Base-by-base conservation (phyloP, 2,113 vertebrate species). In the Ivindomyrus marchei region DNA sequence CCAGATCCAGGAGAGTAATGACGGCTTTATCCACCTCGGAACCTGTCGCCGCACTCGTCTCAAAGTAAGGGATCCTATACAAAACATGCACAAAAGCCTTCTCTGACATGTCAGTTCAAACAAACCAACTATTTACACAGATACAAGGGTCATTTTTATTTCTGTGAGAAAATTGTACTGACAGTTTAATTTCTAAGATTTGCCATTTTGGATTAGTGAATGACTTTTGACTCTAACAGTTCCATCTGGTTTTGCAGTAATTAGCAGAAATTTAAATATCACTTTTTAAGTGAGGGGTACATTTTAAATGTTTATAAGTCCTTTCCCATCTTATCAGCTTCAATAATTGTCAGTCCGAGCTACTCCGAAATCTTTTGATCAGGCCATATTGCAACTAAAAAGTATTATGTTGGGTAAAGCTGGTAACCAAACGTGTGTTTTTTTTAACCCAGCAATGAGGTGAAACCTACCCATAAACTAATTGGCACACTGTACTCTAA, bases 21-120 rank as follows among this genome's bases (percentile, higher is more conserved):
- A 99, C 97, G 0, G 98, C 96, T 91, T 96, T 96, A 85, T 98
- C 98, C 92, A 99, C 97, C 39, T 97, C 96, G 17, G 95, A 94
- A 0, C 98, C 98, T 0, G 97, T 98, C 0, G 98, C 98, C 0
- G 98, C 98, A 4, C 98, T 99, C 0, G 98, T 98, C 95, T 99
- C 98, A 53, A 98, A 97, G 95, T 99, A 99, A 0, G 97, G 98
- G 89, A 99, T 98, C 89, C 98, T 99, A 89, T 0, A 6, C 39
- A 46, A 31, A 66, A 50, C 10, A 88, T 5, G 49, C 56, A 88
- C 19, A 87, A 5, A 88, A 4, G 13, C 19, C 4, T 7, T 9
- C 56, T 46, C 17, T 31, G 56, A 42, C 13, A 17, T 80, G 36
- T 19, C 31, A 17, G n/a, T 19, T 21, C 13, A 53, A 87, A 36